These are phyloP conservation scores for Crotalus horridus DNA, from an alignment of 2,113 vertebrate genomes.

Conservation along the genomic window DNA sequence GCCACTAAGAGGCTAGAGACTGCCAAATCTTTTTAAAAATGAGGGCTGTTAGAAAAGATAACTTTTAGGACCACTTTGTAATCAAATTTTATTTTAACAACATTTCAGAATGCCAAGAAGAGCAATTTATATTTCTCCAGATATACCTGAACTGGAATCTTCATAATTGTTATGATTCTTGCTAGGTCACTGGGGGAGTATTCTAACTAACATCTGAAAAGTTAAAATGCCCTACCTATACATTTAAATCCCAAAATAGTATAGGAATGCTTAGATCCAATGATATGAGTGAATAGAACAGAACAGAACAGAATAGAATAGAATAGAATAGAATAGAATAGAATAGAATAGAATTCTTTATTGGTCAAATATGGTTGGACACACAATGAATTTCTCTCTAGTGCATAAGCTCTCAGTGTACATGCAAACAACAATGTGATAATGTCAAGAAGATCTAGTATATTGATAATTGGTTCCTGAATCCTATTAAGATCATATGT, in stretches of 20 bases:
- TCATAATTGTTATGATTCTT: background rate
- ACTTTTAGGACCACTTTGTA: background rate
- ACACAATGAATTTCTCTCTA: background rate
- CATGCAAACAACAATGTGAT: background rate
- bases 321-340: too few species aligned
- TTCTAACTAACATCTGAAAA: background rate
- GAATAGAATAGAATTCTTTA: background rate
- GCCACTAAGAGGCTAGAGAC: background rate
- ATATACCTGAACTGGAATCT: background rate
- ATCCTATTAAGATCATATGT: background rate
- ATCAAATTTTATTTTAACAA: background rate
- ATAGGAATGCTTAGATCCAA: background rate
- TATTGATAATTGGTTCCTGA: background rate
- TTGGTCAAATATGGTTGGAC: background rate
- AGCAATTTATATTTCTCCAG: background rate
- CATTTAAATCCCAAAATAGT: background rate
- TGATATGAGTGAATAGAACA: background rate
- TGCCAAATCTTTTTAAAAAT: background rate
- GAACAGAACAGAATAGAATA: too few species aligned
- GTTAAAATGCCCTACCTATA: background rate
- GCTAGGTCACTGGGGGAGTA: background rate
- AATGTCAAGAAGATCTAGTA: background rate
- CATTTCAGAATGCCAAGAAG: background rate
- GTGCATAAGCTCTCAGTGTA: background rate
- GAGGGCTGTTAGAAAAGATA: background rate